phyloP scores from a whole-genome alignment of 1,140 invertebrate genomes.

The Oppia nitens region DNA sequence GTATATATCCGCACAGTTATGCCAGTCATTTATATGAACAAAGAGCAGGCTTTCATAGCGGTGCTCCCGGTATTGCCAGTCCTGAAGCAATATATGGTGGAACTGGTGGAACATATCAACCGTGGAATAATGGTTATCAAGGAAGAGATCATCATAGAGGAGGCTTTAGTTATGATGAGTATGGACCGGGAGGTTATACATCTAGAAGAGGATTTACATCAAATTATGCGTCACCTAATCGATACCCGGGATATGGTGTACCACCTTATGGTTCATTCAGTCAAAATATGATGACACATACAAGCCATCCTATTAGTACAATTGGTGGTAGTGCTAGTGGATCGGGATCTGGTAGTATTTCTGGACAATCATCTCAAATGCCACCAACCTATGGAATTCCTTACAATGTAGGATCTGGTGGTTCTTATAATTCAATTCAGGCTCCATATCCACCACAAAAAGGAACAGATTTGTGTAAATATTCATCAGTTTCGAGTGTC shows the following conservation, averaged over 20 bases:
- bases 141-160: conserved; percentile 9
- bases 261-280: conserved; percentile 6
- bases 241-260: conserved; percentile 3
- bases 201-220: not conserved
- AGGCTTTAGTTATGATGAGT: conserved; percentile 1
- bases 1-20: not conserved
- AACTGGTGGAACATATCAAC: not conserved
- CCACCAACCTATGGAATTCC: not conserved
- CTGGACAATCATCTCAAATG: not conserved
- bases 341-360: not conserved
- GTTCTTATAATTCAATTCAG: not conserved
- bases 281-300: not conserved
- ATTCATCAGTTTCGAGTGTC: conserved; percentile 1
- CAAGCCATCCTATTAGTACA: not conserved
- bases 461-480: conserved; percentile 1
- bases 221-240: not conserved
- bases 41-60: not conserved
- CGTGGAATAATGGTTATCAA: not conserved
- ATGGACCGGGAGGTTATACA: not conserved
- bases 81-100: conserved; percentile 7
- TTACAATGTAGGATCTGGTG: not conserved
- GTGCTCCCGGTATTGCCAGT: conserved; percentile 9
- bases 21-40: not conserved
- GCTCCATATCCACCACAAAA: not conserved
- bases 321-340: not conserved